Percentiles rank a stretch among this genome's conserved stretches.
phyloP scores from a whole-genome alignment of 1,140 invertebrate genomes.

The Drosophila truncata region DNA sequence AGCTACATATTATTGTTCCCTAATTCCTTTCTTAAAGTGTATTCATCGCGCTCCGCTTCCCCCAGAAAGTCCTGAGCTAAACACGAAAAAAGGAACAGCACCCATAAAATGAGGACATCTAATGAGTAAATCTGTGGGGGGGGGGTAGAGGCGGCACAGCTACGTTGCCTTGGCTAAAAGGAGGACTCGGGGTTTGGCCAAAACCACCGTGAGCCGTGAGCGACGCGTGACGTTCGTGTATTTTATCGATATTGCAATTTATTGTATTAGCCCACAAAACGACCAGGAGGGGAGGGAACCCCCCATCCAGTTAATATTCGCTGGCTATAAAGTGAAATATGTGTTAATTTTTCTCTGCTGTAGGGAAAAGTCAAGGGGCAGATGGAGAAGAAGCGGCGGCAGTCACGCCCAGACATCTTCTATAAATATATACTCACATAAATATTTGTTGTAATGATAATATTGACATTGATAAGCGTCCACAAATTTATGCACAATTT shows the following conservation, averaged over 20 bases:
- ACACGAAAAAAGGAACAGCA: conserved; percentile 30
- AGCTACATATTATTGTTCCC: background rate
- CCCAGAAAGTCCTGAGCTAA: conserved; percentile 13
- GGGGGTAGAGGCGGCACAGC: conserved; percentile 3
- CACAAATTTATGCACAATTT: conserved; percentile 84
- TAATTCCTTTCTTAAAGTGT: background rate
- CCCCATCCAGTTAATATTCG: conserved; percentile 63
- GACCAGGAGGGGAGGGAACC: background rate
- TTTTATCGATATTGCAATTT: conserved; percentile 84
- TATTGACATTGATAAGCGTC: conserved; percentile 83
- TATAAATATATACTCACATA: conserved; percentile 16
- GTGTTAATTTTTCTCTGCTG: conserved; percentile 71
- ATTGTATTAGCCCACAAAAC: conserved; percentile 69
- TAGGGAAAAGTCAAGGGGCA: background rate
- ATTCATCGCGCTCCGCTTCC: background rate
- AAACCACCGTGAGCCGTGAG: conserved; percentile 62
- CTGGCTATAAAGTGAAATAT: conserved; percentile 80
- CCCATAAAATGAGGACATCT: conserved; percentile 64
- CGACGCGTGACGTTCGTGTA: conserved; percentile 76
- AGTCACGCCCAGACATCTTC: conserved; percentile 46
- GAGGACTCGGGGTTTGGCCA: background rate
- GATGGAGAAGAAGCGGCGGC: background rate
- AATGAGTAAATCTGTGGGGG: conserved; percentile 47
- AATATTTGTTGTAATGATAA: conserved; percentile 81
- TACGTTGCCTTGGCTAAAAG: background rate